Base-by-base conservation (phyloP, 2,113 vertebrate species). In the Hystrix brachyura region DNA sequence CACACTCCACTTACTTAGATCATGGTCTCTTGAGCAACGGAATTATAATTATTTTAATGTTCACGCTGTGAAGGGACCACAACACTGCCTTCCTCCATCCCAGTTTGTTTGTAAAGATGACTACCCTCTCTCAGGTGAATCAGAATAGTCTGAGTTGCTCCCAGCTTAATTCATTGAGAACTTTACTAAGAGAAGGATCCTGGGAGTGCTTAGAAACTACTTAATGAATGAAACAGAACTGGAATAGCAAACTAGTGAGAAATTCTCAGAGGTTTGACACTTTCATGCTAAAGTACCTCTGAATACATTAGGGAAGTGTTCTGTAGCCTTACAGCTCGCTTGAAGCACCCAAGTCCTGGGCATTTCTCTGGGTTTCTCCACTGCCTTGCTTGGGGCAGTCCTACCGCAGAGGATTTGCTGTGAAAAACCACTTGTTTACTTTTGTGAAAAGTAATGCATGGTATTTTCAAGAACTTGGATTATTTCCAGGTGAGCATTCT, bases 81-180 rank as follows among this genome's bases (percentile, higher is more conserved):
- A 51, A 43, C 60, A 86, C 38, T 87, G 46, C 51, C 74, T 93
- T 93, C 93, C 89, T 89, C 74, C 57, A 65, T 80, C 93, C 69
- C 64, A 79, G 82, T 93, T 96, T 80, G 87, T 95, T 92, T 94
- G 69, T 95, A 92, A 93, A 76, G 71, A 90, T 92, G 87, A 87
- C 62, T 92, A 53, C 85, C 38, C 71, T 72, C 59, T 86, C 53
- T 93, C 97, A 87, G 83, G 43, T 90, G 60, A 97, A 95, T 90
- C 90, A 92, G 94, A 97, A 87, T 93, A 96, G 71, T 85, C 71
- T 96, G 94, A 96, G 55, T 79, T 94, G 79, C 32, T 97, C 90
- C 67, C 57, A 82, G 86, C 62, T 92, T 81, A 43, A 82, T 91
- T 96, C 97, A 96, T 93, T 98, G 96, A 98, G 94, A 98, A 89